Base-by-base conservation (phyloP, 1,140 invertebrate genomes). In the Aphelenchoides besseyi region DNA sequence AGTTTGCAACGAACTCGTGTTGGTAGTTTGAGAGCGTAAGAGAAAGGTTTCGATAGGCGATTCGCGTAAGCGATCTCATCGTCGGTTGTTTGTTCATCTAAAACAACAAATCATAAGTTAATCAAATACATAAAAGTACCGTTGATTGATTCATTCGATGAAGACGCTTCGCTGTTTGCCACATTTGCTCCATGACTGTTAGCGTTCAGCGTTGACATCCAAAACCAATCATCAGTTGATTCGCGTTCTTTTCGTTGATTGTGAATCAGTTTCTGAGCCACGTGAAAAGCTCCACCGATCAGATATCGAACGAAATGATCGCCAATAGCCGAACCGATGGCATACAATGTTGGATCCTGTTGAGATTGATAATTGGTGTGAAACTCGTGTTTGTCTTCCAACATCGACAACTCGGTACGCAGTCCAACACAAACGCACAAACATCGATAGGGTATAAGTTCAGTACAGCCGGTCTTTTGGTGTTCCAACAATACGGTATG, bases 221-320 rank as follows among this genome's bases (percentile, higher is more conserved):
- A 12, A 23, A 48, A 48, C 41, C 41, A 48, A 12, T 48, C 41
- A 23, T 16, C 23, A 12, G 41, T 16, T 23, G 12, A 16, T 23
- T 48, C 41, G 12, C 12, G 12, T 48, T 48, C 41, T 12, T 23
- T 48, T 12, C 41, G 41, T n/a, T 67, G 66, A 2, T 71, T n/a
- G 32, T 54, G 36, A 30, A 79, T 55, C 2, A 77, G 30, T 3
- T 66, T 67, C 53, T 81, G 79, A 3, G 79, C 79, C 2, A 82
- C 80, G 12, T 79, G 71, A 2, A 82, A 68, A 61, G 78, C 64
- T 3, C 81, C 81, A 1, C 81, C 81, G 28, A 82, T 71, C 0
- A 82, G 74, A 64, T 78, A 82, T 2, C 81, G 77, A 3, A 82
- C 78, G 64, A 82, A 82, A 67, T 82, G 79, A 48, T 82, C 80